Conservation (phyloP, 2,113 vertebrate genomes). For the Carettochelys insculpta region DNA sequence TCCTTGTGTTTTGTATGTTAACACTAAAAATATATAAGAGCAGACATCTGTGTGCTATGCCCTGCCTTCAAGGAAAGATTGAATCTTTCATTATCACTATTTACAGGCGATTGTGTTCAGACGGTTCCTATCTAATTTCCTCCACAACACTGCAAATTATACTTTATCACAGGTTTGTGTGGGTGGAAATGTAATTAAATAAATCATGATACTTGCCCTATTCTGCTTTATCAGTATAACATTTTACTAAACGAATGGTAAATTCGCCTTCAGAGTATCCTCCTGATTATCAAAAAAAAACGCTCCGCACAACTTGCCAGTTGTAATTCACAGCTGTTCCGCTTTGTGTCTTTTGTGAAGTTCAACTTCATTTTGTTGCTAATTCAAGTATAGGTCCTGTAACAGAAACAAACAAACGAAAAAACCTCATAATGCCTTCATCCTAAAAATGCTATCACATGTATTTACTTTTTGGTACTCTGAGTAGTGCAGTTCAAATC, state of each 20-base stretch:
- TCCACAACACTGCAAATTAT: neutral
- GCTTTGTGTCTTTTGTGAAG: neutral
- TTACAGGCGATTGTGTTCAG: slow-evolving; percentile 18
- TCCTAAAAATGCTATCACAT: neutral
- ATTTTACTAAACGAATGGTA: slow-evolving; percentile 22
- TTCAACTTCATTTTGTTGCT: neutral
- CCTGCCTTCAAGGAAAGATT: slow-evolving; percentile 50
- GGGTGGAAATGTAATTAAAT: slow-evolving; percentile 43
- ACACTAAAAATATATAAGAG: neutral
- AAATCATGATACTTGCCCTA: neutral
- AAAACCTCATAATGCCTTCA: neutral
- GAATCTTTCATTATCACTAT: slow-evolving; percentile 30
- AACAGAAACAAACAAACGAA: neutral
- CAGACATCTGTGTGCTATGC: neutral
- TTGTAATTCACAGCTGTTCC: neutral
- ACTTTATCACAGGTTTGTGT: neutral
- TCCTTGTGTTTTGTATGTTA: slow-evolving; percentile 11
- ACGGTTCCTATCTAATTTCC: slow-evolving; percentile 36
- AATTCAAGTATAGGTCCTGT: neutral
- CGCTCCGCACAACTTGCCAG: neutral
- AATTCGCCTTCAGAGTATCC: neutral
- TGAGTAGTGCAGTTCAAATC: neutral
- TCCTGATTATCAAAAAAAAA: neutral
- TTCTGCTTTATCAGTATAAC: neutral
- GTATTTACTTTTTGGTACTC: neutral